Evolutionary conservation across 92 coral and sea anemone genomes (phyloP), one percentile per base, ranked within the genome.

Genomic region (Nematostella vectensis): DNA sequence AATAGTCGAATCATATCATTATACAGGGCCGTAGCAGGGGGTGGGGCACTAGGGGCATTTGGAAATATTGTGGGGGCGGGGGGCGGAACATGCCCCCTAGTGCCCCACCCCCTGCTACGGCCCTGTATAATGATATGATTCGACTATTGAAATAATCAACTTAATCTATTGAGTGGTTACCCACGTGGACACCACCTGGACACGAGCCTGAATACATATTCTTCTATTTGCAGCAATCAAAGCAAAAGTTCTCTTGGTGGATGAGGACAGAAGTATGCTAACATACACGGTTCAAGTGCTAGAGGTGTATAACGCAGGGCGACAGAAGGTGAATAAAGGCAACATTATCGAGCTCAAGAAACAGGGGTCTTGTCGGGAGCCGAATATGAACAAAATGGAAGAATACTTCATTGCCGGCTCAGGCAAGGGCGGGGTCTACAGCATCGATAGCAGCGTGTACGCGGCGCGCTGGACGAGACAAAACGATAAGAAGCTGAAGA

Each of bases 381-480:
- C 97, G 3, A 60, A 71, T 27, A 47, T 89, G 31, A 48, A 58
- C 37, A 56, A 66, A 30, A 50, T 61, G n/a, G 29, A 47, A 27
- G 59, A 65, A 0, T 81, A 77, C 33, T 67, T 89, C 30, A 25
- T 89, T 43, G 76, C 85, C 87, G 97, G 97, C 4, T 33, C 61
- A 26, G 87, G 74, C 50, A 79, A 70, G 24, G 67, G 72, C 1
- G 71, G 59, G 11, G 53, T 21, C 23, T 74, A 57, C 54, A 22
- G 51, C 20, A 55, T 88, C 49, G 85, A 83, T 26, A 55, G 77
- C 54, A 74, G 44, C n/a, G 71, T 83, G 4, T 78, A 61, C 33
- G 93, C 83, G 19, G 78, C 69, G 56, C 55, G 62, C 69, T 77
- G 82, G 82, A 56, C 63, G 3, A 49, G 50, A 6, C 16, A n/a